Conservation (phyloP, 2,797 vertebrate species). For the Ptychadena robeensis region DNA sequence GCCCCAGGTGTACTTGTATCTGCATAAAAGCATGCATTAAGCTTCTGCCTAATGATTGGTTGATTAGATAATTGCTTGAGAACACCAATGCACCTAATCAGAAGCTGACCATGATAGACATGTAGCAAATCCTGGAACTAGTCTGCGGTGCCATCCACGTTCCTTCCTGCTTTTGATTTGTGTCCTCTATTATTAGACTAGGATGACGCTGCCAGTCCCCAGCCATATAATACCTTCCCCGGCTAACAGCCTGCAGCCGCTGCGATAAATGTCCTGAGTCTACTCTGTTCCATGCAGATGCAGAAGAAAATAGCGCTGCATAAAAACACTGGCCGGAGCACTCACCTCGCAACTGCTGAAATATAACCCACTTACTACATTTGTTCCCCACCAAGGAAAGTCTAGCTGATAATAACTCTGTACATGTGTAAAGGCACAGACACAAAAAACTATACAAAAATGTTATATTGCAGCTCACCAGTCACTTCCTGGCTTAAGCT, state of each 20-base stretch:
- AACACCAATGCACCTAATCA: too few relatives aligned
- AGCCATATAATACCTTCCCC: not conserved
- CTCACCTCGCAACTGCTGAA: not conserved
- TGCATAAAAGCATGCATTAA: too few relatives aligned
- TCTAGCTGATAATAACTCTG: too few relatives aligned
- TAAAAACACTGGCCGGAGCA: not conserved
- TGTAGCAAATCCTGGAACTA: too few relatives aligned
- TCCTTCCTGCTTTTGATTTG: conserved; percentile 7
- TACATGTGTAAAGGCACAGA: too few relatives aligned
- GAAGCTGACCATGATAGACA: too few relatives aligned
- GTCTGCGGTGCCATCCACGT: not conserved
- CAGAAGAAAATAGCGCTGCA: not conserved
- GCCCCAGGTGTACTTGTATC: too few relatives aligned
- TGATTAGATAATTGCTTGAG: too few relatives aligned
- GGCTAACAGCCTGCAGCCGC: conserved; percentile 11
- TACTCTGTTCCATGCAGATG: conserved; percentile 1
- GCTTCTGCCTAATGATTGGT: too few relatives aligned
- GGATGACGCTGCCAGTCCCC: not conserved
- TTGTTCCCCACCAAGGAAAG: not conserved
- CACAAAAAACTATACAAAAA: too few relatives aligned
- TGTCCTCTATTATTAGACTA: not conserved
- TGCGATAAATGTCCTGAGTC: not conserved
- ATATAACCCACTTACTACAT: not conserved
- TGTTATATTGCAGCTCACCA: too few relatives aligned
- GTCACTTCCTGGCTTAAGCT: too few relatives aligned